Conservation (phyloP, 2,113 vertebrate genomes). For the Felis catus region F.catus_Fca126_mat1.0 CM031416.1:148767001-148767500, state of each 20-base stretch:
- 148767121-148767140: background rate
- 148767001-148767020: accelerated
- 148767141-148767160: accelerated
- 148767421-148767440: background rate
- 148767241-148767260: background rate
- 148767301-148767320: accelerated
- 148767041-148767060: background rate
- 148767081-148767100: accelerated
- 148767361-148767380: background rate
- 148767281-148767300: background rate
- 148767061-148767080: too few species aligned
- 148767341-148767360: accelerated
- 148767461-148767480: accelerated
- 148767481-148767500: background rate
- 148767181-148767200: too few species aligned
- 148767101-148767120: background rate
- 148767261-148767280: background rate
- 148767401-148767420: too few species aligned
- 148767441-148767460: background rate
- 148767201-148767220: background rate
- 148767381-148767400: background rate
- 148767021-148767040: accelerated
- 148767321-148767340: accelerated
- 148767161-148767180: too few species aligned
- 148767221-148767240: accelerated